Percentiles rank a stretch among this genome's conserved stretches.
Evolutionary conservation across 2,888 invertebrate genomes (phyloP).

Genomic region (Heteromurus nitidus): DNA sequence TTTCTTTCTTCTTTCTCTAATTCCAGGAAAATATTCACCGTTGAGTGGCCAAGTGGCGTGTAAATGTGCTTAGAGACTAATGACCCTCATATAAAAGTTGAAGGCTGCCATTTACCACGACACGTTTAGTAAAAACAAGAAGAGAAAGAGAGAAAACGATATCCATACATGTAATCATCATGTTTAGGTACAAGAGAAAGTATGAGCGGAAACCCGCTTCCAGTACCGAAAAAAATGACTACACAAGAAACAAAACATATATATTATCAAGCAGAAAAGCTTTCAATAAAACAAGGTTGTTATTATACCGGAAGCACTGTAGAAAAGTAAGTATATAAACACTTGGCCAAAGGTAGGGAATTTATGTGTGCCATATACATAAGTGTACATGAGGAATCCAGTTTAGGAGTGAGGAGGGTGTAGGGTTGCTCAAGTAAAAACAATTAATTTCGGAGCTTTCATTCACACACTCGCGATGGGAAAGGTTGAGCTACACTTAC

Average conservation of each 20-base stretch:
- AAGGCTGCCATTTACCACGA: conserved; percentile 35
- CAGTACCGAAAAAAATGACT: neutral
- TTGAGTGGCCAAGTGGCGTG: conserved; percentile 25
- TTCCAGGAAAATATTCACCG: neutral
- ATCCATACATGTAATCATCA: neutral
- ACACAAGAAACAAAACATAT: too few relatives aligned
- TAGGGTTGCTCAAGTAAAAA: conserved; percentile 23
- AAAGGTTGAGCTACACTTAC: too few relatives aligned
- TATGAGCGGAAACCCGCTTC: too few relatives aligned
- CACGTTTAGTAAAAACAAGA: conserved; percentile 17
- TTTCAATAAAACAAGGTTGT: too few relatives aligned
- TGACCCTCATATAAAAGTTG: conserved; percentile 33
- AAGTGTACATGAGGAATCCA: too few relatives aligned
- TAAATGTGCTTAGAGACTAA: conserved; percentile 32
- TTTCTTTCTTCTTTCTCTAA: neutral
- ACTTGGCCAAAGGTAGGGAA: too few relatives aligned
- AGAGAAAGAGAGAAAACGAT: neutral
- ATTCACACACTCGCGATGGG: too few relatives aligned
- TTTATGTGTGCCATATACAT: too few relatives aligned
- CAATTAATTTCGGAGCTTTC: conserved; percentile 19
- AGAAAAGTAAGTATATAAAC: too few relatives aligned
- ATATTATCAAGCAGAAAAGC: too few relatives aligned
- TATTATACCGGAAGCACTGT: too few relatives aligned
- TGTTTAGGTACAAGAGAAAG: too few relatives aligned
- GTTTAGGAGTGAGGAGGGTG: neutral